Evolutionary conservation across 2,113 vertebrate genomes (phyloP), one percentile per base, ranked within the genome.

Genomic region (Petrocephalus microphthalmus): DNA sequence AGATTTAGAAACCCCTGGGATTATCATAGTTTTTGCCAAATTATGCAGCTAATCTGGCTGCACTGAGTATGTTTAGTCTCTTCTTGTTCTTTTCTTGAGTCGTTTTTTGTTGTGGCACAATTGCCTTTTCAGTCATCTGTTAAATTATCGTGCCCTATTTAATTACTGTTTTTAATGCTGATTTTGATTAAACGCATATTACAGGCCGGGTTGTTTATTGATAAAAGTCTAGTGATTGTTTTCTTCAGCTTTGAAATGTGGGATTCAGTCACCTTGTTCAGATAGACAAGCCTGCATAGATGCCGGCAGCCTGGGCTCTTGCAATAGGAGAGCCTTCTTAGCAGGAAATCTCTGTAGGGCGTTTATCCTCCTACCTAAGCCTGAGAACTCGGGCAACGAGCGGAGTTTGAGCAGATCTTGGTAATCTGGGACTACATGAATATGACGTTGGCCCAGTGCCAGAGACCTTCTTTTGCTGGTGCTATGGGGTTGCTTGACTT

Each of bases 161-260:
- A 67, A 91, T 90, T 64, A 88, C 17, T 85, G 42, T 53, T 57
- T 29, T 49, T 82, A 52, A 67, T 90, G 47, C 2, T 84, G 88
- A 10, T 22, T 64, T 51, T 78, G 81, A 78, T 78, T 33, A 33
- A 78, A 37, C 71, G 5, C 52, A 29, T 37, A 78, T 19, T 64
- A 64, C 57, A 11, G 57, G 1, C 57, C 19, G 57, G 22, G 22
- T 64, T 64, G 57, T 64, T 64, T 64, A 20, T 5, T 64, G 19
- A 1, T 53, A 64, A 64, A 49, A 7, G 45, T 83, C 42, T 82
- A 15, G 8, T 71, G 3, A 33, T 3, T 33, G 29, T 47, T 83
- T 47, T 45, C 15, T 20, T 49, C 19, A 0, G 78, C 42, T 82
- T 42, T 42, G 22, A 42, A 45, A 8, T 82, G 78, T 82, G 78